These are phyloP conservation scores for Babylonia areolata DNA, from an alignment of 1,140 invertebrate species.

Conservation along the genomic window DNA sequence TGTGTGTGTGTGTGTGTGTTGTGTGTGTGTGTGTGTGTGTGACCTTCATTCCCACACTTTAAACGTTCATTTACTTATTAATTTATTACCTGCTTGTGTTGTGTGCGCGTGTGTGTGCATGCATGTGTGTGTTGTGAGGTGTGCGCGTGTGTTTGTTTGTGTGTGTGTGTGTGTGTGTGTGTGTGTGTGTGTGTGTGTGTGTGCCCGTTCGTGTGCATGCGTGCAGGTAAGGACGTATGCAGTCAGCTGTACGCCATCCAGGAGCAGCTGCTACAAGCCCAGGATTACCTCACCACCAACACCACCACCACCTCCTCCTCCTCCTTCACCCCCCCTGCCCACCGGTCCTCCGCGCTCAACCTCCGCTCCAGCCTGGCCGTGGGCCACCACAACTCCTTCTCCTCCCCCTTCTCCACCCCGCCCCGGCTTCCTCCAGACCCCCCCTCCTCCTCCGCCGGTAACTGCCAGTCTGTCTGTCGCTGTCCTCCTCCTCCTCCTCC, in stretches of 20 bases:
- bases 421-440: background rate
- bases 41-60: background rate
- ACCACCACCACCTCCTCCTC: slow-evolving; percentile 37
- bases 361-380: slow-evolving; percentile 50
- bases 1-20: background rate
- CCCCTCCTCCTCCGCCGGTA: background rate
- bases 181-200: background rate
- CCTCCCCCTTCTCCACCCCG: slow-evolving; percentile 40
- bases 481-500: too few species aligned
- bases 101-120: background rate
- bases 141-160: background rate
- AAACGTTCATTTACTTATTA: background rate
- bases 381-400: background rate
- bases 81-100: too few species aligned
- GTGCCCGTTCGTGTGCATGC: background rate
- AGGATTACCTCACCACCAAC: slow-evolving; percentile 48
- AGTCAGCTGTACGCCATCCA: slow-evolving; percentile 83
- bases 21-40: background rate
- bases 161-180: slow-evolving; percentile 8
- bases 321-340: slow-evolving; percentile 41
- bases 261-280: slow-evolving; percentile 55
- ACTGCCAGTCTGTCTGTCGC: background rate
- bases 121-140: too few species aligned
- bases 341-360: slow-evolving; percentile 58
- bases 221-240: slow-evolving; percentile 84